Evolutionary conservation across 2,888 invertebrate genomes (phyloP).

Genomic region (Dynastes grantii): DNA sequence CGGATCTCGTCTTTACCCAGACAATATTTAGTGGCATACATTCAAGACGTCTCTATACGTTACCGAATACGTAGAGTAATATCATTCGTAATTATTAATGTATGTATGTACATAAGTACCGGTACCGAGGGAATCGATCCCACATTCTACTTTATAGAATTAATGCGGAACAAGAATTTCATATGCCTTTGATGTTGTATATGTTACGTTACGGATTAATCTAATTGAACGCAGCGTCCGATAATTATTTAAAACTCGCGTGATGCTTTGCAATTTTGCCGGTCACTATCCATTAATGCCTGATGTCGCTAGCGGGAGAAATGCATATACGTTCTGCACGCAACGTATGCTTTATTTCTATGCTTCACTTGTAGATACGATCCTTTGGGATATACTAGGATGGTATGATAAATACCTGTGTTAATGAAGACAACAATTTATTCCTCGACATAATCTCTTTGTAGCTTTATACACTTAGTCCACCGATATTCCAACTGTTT

Average conservation of each 20-base stretch:
- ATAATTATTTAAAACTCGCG: neutral
- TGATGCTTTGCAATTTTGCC: neutral
- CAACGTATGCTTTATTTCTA: no score
- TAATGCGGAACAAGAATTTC: neutral
- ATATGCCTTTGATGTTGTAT: neutral
- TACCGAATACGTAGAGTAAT: neutral
- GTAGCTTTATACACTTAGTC: no score
- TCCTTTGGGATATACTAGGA: no score
- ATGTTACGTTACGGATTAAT: neutral
- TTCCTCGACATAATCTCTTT: no score
- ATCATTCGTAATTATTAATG: neutral
- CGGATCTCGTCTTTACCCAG: neutral
- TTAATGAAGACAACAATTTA: no score
- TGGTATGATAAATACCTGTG: no score
- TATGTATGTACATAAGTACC: neutral
- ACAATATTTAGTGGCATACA: neutral
- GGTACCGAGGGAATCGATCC: neutral
- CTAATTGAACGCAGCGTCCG: neutral
- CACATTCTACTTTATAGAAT: slow-evolving; percentile 20
- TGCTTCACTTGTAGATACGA: no score
- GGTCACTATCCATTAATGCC: neutral
- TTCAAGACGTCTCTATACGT: neutral
- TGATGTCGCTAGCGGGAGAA: no score
- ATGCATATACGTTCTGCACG: no score
- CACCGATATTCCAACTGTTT: no score